These are phyloP conservation scores for Chrosomus eos DNA, from an alignment of 2,797 vertebrate species.

Conservation along the genomic window DNA sequence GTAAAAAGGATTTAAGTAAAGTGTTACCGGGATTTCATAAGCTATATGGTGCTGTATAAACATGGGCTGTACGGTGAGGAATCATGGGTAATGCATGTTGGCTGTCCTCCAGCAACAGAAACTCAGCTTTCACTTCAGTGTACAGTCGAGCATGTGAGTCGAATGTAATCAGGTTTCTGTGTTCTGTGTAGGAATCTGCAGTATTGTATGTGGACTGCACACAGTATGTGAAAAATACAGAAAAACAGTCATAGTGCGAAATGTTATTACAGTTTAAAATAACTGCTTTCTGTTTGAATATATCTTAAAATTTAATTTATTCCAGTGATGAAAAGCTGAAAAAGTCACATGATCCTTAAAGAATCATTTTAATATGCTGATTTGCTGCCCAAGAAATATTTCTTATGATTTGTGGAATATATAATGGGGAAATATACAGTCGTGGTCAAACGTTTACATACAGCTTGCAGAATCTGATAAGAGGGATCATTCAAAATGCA, in stretches of 20 bases:
- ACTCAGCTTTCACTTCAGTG: conserved; percentile 41
- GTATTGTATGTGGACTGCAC: background rate
- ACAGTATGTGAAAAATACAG: background rate
- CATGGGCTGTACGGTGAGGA: background rate
- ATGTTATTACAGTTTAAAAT: background rate
- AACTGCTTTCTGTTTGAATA: background rate
- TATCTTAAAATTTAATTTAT: background rate
- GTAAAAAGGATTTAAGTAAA: background rate
- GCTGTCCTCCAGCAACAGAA: conserved; percentile 44
- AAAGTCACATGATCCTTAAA: background rate
- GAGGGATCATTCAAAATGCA: too few species aligned
- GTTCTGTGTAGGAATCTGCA: background rate
- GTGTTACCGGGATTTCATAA: background rate
- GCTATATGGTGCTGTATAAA: background rate
- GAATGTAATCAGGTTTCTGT: conserved; percentile 9
- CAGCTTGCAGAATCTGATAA: too few species aligned
- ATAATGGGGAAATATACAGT: too few species aligned
- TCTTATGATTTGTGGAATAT: too few species aligned
- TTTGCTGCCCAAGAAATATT: background rate
- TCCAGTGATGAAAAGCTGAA: too few species aligned
- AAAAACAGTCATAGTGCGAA: background rate
- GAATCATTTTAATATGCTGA: background rate
- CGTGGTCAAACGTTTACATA: too few species aligned
- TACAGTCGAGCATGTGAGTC: conserved; percentile 28
- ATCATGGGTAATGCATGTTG: conserved; percentile 43